Conservation (phyloP, 2,797 vertebrate genomes). For the Argentina silus region DNA sequence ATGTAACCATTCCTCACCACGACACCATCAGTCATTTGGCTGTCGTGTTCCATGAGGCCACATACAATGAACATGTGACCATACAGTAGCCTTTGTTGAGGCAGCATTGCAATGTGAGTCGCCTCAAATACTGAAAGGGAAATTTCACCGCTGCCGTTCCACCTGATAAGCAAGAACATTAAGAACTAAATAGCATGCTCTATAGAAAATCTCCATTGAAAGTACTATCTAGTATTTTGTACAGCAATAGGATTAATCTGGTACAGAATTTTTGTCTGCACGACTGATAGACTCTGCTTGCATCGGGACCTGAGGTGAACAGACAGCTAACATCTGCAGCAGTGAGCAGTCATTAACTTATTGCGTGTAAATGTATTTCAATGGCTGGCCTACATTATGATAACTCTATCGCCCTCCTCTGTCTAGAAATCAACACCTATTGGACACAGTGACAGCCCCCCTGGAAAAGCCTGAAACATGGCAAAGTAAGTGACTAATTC, state of each 20-base stretch:
- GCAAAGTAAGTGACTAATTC: slow-evolving; percentile 69
- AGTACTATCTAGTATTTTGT: too few relatives aligned
- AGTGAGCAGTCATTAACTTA: background rate
- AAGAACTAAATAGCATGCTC: too few relatives aligned
- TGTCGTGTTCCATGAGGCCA: background rate
- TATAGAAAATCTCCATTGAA: too few relatives aligned
- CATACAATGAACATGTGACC: slow-evolving; percentile 20
- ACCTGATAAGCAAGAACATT: too few relatives aligned
- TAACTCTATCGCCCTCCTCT: background rate
- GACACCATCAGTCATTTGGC: background rate
- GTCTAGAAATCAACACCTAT: slow-evolving; percentile 14
- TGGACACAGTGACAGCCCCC: slow-evolving; percentile 34
- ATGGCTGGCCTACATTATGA: background rate
- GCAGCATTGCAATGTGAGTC: background rate
- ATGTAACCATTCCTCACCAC: background rate
- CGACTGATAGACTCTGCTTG: too few relatives aligned
- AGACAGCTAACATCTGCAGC: too few relatives aligned
- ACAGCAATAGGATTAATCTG: too few relatives aligned
- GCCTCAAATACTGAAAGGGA: background rate
- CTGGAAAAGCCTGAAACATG: slow-evolving; percentile 71
- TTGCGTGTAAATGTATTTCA: background rate
- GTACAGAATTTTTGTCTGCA: too few relatives aligned
- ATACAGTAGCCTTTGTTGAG: background rate
- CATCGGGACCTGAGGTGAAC: too few relatives aligned
- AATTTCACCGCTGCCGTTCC: background rate